Conservation (phyloP, 2,113 vertebrate genomes). For the Octodon degus region DNA sequence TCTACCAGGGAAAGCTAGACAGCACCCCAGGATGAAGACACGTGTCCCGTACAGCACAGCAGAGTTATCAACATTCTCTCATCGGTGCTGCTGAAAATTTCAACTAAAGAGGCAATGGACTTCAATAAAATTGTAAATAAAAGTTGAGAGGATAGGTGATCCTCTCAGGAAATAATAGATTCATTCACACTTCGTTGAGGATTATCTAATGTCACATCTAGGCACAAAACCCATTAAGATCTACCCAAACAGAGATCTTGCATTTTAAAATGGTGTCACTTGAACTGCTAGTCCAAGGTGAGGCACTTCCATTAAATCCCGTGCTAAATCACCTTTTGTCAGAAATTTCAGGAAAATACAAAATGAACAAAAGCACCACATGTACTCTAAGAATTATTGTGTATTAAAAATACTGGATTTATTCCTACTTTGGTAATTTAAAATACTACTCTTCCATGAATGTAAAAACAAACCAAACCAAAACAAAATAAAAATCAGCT, state of each 20-base stretch:
- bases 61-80: background rate
- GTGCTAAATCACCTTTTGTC: background rate
- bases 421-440: constrained; percentile 35
- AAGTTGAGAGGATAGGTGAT: constrained; percentile 45
- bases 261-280: constrained; percentile 26
- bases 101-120: background rate
- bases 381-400: background rate
- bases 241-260: background rate
- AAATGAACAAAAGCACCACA: background rate
- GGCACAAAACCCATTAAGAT: constrained; percentile 1
- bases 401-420: constrained; percentile 15
- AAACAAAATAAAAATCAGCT: background rate
- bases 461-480: background rate
- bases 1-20: background rate
- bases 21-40: background rate
- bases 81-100: background rate
- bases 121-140: constrained; percentile 9
- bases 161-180: constrained; percentile 44
- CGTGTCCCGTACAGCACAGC: background rate
- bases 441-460: background rate
- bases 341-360: constrained; percentile 10
- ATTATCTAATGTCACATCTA: constrained; percentile 2
- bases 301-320: background rate
- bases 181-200: background rate
- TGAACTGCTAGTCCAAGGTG: background rate